These are phyloP conservation scores for Drosophila paulistorum DNA, from an alignment of 1,140 invertebrate genomes.

Conservation along the genomic window DNA sequence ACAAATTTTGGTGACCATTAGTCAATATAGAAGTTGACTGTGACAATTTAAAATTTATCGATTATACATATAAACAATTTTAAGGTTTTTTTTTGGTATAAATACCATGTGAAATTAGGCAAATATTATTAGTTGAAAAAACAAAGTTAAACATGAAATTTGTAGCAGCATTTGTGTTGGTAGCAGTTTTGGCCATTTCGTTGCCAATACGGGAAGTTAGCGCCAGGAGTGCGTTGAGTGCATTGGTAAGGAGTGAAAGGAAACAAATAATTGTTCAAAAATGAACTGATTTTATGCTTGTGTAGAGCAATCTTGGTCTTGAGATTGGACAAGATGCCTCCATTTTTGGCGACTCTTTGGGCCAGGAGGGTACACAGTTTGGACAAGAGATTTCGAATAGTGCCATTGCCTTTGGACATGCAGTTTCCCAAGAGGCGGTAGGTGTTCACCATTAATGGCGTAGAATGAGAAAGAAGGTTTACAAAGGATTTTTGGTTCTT, in stretches of 20 bases:
- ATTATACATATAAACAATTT: not conserved
- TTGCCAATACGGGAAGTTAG: constrained; percentile 28
- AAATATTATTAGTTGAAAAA: constrained; percentile 43
- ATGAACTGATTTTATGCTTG: not conserved
- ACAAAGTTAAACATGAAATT: constrained; percentile 45
- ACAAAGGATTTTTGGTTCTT: no score
- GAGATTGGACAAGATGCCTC: constrained; percentile 50
- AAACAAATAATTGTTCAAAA: not conserved
- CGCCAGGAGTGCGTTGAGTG: constrained; percentile 45
- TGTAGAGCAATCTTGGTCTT: constrained; percentile 37
- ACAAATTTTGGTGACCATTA: constrained; percentile 17
- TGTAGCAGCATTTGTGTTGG: constrained; percentile 36
- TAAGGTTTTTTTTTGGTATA: constrained; percentile 30
- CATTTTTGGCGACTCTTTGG: constrained; percentile 35
- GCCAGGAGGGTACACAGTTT: constrained; percentile 27
- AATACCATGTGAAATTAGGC: constrained; percentile 13
- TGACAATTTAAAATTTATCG: constrained; percentile 8
- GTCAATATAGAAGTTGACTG: constrained; percentile 8
- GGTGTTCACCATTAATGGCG: not conserved
- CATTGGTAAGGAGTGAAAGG: constrained; percentile 25
- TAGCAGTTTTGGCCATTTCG: constrained; percentile 18
- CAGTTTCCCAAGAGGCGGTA: constrained; percentile 39
- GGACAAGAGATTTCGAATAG: constrained; percentile 28
- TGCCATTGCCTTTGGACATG: constrained; percentile 34
- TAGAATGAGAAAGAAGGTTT: no score